These are phyloP conservation scores for Epizoanthus ramosus DNA, from an alignment of 92 coral and sea anemone genomes.

Conservation along the genomic window DNA sequence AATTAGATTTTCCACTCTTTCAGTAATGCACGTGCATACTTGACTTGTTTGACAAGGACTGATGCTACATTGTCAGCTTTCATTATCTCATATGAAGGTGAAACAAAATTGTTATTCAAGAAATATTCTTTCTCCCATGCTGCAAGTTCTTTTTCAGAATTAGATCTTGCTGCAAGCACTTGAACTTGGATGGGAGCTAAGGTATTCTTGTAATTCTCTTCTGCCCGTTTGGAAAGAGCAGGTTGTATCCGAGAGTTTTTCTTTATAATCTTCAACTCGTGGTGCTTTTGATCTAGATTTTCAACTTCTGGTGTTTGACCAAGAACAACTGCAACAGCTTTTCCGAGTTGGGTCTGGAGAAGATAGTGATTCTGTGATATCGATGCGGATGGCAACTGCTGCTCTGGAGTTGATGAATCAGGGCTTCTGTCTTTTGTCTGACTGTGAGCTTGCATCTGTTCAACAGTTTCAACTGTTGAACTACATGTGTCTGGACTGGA, in stretches of 20 bases:
- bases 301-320: conserved; percentile 47
- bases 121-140: conserved; percentile 71
- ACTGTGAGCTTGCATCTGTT: conserved; percentile 17
- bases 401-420: not conserved
- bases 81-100: conserved; percentile 60
- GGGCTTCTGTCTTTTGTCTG: not conserved
- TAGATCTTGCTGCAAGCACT: conserved; percentile 46
- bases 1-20: conserved; percentile 64
- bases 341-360: conserved; percentile 59
- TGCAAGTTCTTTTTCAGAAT: conserved; percentile 24
- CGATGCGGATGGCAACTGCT: conserved; percentile 14
- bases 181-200: conserved; percentile 50
- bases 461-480: not conserved
- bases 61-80: conserved; percentile 55
- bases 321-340: conserved; percentile 54
- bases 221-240: conserved; percentile 9
- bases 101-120: conserved; percentile 41
- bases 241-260: not conserved
- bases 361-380: conserved; percentile 24
- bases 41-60: conserved; percentile 42
- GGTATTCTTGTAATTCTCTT: conserved; percentile 22
- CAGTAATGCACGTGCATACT: conserved; percentile 54
- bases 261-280: conserved; percentile 30
- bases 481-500: not conserved
- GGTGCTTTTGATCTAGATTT: conserved; percentile 47